Conservation (phyloP, 2,888 invertebrate genomes). For the Cecidostiba fungosa region DNA sequence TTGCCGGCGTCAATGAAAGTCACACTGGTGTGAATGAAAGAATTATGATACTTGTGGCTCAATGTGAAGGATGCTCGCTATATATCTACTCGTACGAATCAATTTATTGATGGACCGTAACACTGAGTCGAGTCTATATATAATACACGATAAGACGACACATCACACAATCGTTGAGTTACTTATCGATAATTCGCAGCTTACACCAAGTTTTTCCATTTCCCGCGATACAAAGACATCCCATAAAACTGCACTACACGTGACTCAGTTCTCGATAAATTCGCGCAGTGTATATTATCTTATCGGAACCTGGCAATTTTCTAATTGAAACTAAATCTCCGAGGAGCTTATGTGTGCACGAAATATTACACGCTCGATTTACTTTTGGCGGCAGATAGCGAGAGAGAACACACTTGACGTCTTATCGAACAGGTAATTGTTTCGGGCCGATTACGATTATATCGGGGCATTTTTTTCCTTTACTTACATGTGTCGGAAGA, state of each 20-base stretch:
- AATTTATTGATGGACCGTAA: background rate
- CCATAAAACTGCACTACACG: background rate
- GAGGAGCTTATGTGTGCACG: background rate
- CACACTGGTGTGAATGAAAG: background rate
- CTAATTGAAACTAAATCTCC: slow-evolving; percentile 49
- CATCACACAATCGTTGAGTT: background rate
- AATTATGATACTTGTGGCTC: background rate
- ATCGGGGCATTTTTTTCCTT: too few relatives aligned
- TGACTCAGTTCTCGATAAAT: background rate
- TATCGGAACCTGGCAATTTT: slow-evolving; percentile 25
- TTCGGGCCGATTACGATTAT: background rate
- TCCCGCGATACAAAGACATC: background rate
- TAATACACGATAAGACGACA: too few relatives aligned
- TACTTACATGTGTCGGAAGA: too few relatives aligned
- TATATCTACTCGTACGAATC: background rate
- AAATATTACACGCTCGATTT: background rate
- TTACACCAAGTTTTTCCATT: background rate
- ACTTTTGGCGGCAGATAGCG: slow-evolving; percentile 10
- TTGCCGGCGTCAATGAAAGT: background rate
- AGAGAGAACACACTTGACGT: background rate
- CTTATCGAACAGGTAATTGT: slow-evolving; percentile 39
- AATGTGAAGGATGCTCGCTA: background rate
- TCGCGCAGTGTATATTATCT: background rate
- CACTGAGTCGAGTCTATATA: too few relatives aligned
- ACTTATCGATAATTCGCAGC: background rate